These are phyloP conservation scores for Ammodytes marinus DNA, from an alignment of 2,113 vertebrate genomes.

Conservation along the genomic window DNA sequence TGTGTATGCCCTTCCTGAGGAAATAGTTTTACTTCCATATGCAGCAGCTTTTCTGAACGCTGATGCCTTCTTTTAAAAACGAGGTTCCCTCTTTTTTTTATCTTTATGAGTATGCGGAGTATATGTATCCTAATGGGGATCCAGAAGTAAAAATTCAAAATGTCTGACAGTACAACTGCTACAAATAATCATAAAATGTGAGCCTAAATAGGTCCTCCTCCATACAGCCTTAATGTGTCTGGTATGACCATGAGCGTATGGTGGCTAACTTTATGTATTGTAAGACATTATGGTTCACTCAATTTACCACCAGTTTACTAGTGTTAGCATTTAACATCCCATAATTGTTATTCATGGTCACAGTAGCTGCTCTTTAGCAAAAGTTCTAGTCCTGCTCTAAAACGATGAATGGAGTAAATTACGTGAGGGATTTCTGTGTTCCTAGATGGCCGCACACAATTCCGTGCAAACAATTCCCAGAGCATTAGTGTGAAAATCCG, in stretches of 20 bases:
- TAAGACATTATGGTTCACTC: background rate
- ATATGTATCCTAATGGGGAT: background rate
- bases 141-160: background rate
- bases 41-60: background rate
- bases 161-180: background rate
- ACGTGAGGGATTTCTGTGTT: slow-evolving; percentile 22
- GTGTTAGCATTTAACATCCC: background rate
- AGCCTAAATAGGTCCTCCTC: no score
- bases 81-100: background rate
- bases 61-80: background rate
- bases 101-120: no score
- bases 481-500: slow-evolving; percentile 54
- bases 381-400: background rate
- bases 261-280: background rate
- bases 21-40: background rate
- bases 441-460: slow-evolving; percentile 34
- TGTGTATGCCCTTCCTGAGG: background rate
- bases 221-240: background rate
- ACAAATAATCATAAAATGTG: no score
- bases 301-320: background rate
- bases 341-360: slow-evolving; percentile 3
- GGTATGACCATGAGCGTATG: background rate
- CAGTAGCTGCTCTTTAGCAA: slow-evolving; percentile 4
- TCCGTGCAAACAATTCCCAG: slow-evolving; percentile 35
- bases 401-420: slow-evolving; percentile 9